Conservation (phyloP, 2,113 vertebrate genomes). For the Channa maculata region DNA sequence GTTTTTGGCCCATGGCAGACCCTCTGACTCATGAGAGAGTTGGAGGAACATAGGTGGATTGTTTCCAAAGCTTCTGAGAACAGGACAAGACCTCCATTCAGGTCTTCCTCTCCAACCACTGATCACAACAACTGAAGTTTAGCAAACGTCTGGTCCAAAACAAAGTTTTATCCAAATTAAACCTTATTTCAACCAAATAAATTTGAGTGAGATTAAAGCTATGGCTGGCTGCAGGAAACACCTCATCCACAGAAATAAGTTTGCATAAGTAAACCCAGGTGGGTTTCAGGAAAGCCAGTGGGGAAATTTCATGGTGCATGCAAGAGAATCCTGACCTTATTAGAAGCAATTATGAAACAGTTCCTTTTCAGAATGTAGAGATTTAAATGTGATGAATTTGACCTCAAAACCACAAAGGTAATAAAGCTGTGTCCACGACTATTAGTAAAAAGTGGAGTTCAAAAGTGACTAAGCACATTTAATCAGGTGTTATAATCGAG, state of each 20-base stretch:
- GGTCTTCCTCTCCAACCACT: constrained; percentile 55
- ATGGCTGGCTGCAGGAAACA: constrained; percentile 38
- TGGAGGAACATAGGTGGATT: constrained; percentile 86
- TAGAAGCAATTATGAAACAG: constrained; percentile 34
- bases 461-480: not conserved
- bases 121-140: constrained; percentile 63
- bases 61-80: constrained; percentile 77
- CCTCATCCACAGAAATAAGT: constrained; percentile 18
- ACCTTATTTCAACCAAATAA: constrained; percentile 33
- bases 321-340: constrained; percentile 34
- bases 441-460: not conserved
- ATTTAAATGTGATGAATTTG: constrained; percentile 2
- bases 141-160: constrained; percentile 34
- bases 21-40: constrained; percentile 88
- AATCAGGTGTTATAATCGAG: not conserved
- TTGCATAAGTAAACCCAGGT: constrained; percentile 46
- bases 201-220: constrained; percentile 40
- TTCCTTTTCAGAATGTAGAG: constrained; percentile 11
- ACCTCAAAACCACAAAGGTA: constrained; percentile 4
- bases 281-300: constrained; percentile 31
- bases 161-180: constrained; percentile 52
- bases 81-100: constrained; percentile 79
- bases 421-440: not conserved
- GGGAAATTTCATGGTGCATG: constrained; percentile 33
- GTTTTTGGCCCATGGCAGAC: constrained; percentile 84